phyloP scores from a whole-genome alignment of 2,888 invertebrate genomes.

The Corbicula japonica region DNA sequence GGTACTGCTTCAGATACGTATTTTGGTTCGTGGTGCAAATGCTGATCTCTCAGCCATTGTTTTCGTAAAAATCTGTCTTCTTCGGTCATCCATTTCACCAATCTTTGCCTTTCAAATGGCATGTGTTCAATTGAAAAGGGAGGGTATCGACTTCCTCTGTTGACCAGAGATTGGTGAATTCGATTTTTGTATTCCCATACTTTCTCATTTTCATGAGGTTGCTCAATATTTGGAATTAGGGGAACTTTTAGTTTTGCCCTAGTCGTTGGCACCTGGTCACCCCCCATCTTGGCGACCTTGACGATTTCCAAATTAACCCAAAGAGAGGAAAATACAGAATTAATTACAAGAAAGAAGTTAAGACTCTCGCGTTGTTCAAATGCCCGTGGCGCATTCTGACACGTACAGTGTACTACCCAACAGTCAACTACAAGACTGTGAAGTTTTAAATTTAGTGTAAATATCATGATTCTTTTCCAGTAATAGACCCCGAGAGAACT shows the following conservation, averaged over 20 bases:
- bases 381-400: too few species aligned
- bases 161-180: constrained; percentile 60
- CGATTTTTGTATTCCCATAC: constrained; percentile 72
- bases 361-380: too few species aligned
- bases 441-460: too few species aligned
- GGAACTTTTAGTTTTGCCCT: constrained; percentile 38
- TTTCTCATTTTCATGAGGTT: constrained; percentile 61
- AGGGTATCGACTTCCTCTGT: constrained; percentile 80
- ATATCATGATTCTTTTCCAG: too few species aligned
- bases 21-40: constrained; percentile 82
- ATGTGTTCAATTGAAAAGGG: constrained; percentile 84
- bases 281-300: constrained; percentile 68
- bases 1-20: constrained; percentile 78
- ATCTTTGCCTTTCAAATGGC: constrained; percentile 78
- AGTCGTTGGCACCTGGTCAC: constrained; percentile 32
- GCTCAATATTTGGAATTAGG: constrained; percentile 40
- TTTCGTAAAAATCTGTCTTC: constrained; percentile 82
- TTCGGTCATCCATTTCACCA: constrained; percentile 80
- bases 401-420: too few species aligned
- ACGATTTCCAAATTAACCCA: too few species aligned
- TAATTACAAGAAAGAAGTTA: too few species aligned
- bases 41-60: constrained; percentile 84
- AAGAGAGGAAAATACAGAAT: too few species aligned
- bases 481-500: too few species aligned
- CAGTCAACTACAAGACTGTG: too few species aligned